Base-by-base conservation (phyloP, 2,888 invertebrate species). In the Heliconius sara region DNA sequence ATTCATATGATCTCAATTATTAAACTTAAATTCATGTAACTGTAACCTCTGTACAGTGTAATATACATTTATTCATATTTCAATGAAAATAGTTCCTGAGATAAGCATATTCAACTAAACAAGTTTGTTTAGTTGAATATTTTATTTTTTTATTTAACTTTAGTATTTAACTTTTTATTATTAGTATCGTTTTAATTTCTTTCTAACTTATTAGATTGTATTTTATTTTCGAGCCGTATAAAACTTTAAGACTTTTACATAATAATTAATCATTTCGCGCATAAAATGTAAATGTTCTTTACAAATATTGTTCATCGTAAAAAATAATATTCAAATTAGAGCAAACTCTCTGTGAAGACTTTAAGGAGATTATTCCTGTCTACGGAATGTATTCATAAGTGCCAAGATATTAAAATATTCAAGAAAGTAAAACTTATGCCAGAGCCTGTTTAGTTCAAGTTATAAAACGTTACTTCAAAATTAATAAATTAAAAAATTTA, bases 231-330 rank as follows among this genome's bases (percentile, higher is more conserved):
- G 19, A 47, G 70, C 25, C 70, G n/a, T n/a, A 25, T 43, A 43
- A 7, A 43, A 43, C 10, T 71, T 71, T 19, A 25, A 19, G 9
- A n/a, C 27, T 34, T 19, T 71, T 71, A 47, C 47, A 71, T 71
- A 71, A 71, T 71, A 71, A 52, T 71, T 52, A 71, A 71, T 71
- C 47, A 16, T 13, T 71, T 47, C 47, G 30, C 19, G 27, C 27
- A 52, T 71, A 71, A 70, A 25, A 47, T 71, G 16, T 47, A 52
- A 25, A 71, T 27, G 19, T 71, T 27, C 25, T 67, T 3, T 67
- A 10, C 19, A 67, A 67, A 30, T 34, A 67, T 67, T 67, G 34
- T 30, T 34, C 34, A 10, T 10, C 34, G 22, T 67, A 67, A 67
- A 67, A 52, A 67, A 67, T 67, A 34, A 67, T 67, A 67, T 67